These are phyloP conservation scores for Nannobrachium achirus DNA, from an alignment of 2,113 vertebrate species.

Conservation along the genomic window DNA sequence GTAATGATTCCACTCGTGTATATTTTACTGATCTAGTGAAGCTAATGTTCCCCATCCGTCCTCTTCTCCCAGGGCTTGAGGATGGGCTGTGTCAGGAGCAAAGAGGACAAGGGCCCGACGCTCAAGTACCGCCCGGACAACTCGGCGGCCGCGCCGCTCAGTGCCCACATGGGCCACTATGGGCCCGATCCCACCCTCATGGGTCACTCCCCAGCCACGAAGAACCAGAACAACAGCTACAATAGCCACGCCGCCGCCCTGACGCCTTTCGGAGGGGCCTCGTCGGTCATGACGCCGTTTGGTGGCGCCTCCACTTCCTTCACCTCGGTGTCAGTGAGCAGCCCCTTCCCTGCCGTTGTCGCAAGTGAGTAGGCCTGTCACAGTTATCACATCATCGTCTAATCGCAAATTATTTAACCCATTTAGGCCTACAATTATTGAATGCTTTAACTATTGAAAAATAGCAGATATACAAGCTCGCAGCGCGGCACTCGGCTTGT, in stretches of 20 bases:
- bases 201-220: conserved; percentile 78
- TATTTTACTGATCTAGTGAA: neutral
- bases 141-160: conserved; percentile 76
- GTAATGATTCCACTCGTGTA: neutral
- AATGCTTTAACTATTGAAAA: too few species aligned
- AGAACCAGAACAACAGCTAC: conserved; percentile 74
- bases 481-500: too few species aligned
- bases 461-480: too few species aligned
- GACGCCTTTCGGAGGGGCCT: conserved; percentile 87
- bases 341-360: conserved; percentile 72
- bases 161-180: conserved; percentile 84
- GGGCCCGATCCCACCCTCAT: conserved; percentile 89
- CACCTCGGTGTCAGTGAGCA: conserved; percentile 73
- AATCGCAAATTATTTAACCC: too few species aligned
- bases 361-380: conserved; percentile 81
- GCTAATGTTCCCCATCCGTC: neutral
- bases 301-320: conserved; percentile 84
- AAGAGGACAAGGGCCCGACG: conserved; percentile 92
- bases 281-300: conserved; percentile 73
- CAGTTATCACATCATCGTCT: too few species aligned
- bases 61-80: conserved; percentile 76
- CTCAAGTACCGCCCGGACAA: conserved; percentile 91
- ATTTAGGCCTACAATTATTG: too few species aligned
- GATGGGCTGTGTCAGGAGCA: conserved; percentile 99
- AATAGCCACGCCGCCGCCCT: conserved; percentile 66